Evolutionary conservation across 2,113 vertebrate species (phyloP), one percentile per base, ranked within the genome.

Genomic region (Spilogale gracilis): DNA sequence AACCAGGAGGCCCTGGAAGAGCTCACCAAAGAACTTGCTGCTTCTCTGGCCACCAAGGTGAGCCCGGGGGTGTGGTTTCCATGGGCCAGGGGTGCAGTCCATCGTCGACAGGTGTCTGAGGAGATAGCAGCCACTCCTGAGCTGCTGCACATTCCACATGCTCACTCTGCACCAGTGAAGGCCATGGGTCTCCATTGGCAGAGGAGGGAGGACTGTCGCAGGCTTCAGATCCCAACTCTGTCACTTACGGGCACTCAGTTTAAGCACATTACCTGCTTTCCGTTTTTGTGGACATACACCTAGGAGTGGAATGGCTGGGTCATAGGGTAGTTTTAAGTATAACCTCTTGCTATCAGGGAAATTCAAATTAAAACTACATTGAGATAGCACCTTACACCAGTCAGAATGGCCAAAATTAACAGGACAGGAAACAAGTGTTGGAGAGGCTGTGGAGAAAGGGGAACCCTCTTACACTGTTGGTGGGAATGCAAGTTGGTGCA

Each of bases 1-100:
- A 99, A 99, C 89, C 92, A 96, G 0, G 96, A 97, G 94, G 99
- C 99, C 61, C 99, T 99, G 54, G 98, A 99, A 56, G 99, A 99
- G 43, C 95, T 99, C 61, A 98, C 98, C 32, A 98, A 98, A 97
- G 99, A 99, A 95, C 99, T 99, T 0, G 96, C 98, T 5, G 88
- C 97, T 0, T n/a, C 95, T 78, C 92, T 27, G 71, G 69, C 25
- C 1, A 94, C 97, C n/a, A 98, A 98, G 0, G 99, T 99, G 93
- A 99, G 98, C 69, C 32, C 52, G 20, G 7, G 63, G 74, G 56
- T 5, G 0, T 4, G n/a, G 20, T 14, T 25, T 88, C 54, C 43
- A 0, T n/a, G 38, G 67, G 60, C 27, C 79, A 61, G 50, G 78
- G 60, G 18, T 11, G 10, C 38, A 48, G 54, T 13, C 11, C 1